Evolutionary conservation across 1,140 invertebrate genomes (phyloP), one percentile per base, ranked within the genome.

Genomic region (Pachyrhynchus sulphureomaculatus): DNA sequence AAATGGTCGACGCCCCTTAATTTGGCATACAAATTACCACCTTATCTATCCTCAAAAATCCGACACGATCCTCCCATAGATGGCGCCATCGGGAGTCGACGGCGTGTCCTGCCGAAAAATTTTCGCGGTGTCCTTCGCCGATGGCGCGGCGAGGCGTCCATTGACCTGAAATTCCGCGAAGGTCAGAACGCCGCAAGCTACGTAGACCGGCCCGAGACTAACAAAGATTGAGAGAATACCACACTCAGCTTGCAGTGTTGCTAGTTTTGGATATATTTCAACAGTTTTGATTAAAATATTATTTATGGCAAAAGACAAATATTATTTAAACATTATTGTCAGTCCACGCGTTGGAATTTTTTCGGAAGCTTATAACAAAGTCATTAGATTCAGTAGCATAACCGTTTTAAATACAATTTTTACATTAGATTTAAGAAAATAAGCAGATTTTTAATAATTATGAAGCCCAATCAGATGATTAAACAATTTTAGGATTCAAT

Each of bases 111-210:
- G n/a, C 26, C 47, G n/a, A n/a, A n/a, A 24, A 49, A 49, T 29
- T 49, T 33, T 8, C 41, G 41, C 47, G n/a, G 15, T 49, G 47
- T 32, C 47, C 47, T 49, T 49, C 47, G 44, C 10, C 44, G 47
- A 49, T 33, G 44, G 44, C 15, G 4, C 42, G 26, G 45, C 26
- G 21, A 12, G 12, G 45, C 23, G 48, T 36, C 32, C 48, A 24
- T 51, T 51, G 48, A 51, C 48, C 48, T 51, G 32, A 36, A 36
- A 34, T 51, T 51, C 48, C 33, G 48, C 48, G 48, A 51, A 51
- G 48, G 33, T 51, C 33, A 24, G 18, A 36, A 18, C 32, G 48
- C 48, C 48, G 29, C 18, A 4, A 32, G 48, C 48, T 20, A 17
- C 23, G 15, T 18, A 29, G 47, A 49, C 47, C 47, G 47, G 47